A percentile compares a stretch with the other conserved stretches of the same genome.
phyloP scores from a whole-genome alignment of 2,113 vertebrate species.

The Andinoacara biseriatus region DNA sequence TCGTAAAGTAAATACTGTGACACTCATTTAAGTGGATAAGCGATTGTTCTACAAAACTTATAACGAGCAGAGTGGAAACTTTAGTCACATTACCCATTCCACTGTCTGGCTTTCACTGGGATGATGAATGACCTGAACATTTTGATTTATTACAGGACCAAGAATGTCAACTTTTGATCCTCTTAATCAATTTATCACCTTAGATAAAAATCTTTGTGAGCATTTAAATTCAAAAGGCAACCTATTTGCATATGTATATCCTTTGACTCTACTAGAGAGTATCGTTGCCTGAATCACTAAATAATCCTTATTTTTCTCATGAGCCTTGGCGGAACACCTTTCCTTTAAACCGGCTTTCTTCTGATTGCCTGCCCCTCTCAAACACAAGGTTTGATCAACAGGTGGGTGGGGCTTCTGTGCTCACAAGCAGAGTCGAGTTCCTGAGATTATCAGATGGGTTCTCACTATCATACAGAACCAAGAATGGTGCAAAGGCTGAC shows the following conservation, averaged over 20 bases:
- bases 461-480: background rate
- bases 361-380: background rate
- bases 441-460: background rate
- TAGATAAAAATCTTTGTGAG: background rate
- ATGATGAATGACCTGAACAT: background rate
- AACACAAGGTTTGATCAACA: background rate
- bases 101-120: fast-evolving
- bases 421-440: no score
- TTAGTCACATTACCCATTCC: background rate
- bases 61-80: background rate
- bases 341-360: background rate
- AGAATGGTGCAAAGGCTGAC: no score
- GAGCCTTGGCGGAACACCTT: background rate
- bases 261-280: background rate
- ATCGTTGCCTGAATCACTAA: background rate
- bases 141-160: background rate
- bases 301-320: background rate
- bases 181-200: background rate
- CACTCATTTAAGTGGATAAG: background rate
- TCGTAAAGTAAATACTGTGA: background rate
- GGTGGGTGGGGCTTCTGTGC: background rate
- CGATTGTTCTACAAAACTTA: background rate
- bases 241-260: background rate
- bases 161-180: background rate
- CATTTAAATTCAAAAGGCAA: no score